phyloP scores from a whole-genome alignment of 2,797 vertebrate genomes.

The Anniella stebbinsi region DNA sequence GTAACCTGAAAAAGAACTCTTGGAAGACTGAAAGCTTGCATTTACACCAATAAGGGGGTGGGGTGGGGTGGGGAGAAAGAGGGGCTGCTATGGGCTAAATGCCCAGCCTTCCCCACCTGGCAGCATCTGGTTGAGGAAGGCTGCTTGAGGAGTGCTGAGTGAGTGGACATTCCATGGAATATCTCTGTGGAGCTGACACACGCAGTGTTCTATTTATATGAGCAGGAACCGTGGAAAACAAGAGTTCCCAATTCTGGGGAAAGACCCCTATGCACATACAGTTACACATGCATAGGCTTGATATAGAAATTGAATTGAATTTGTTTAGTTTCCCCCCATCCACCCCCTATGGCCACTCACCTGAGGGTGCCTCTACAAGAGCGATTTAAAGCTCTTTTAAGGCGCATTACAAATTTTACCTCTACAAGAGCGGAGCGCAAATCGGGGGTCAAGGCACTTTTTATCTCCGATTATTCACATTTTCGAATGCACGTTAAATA shows the following conservation, averaged over 20 bases:
- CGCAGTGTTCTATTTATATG: not conserved
- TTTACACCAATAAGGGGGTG: too few species aligned
- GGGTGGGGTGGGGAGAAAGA: not conserved
- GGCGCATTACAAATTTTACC: too few species aligned
- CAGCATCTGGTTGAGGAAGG: too few species aligned
- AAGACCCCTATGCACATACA: not conserved
- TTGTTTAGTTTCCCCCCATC: not conserved
- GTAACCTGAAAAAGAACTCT: not conserved
- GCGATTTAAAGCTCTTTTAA: too few species aligned
- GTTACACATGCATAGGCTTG: not conserved
- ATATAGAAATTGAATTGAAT: not conserved
- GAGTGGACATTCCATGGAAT: not conserved
- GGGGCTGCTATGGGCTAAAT: not conserved
- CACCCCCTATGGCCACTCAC: not conserved
- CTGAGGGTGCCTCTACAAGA: too few species aligned
- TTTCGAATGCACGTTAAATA: too few species aligned
- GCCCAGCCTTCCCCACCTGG: too few species aligned
- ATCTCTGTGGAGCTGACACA: not conserved
- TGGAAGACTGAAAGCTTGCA: not conserved
- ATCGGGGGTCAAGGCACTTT: too few species aligned
- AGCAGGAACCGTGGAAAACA: not conserved
- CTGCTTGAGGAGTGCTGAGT: not conserved
- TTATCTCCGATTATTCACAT: too few species aligned
- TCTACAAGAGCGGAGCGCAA: too few species aligned
- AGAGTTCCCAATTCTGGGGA: not conserved